A percentile compares a stretch with the other conserved stretches of the same genome.
These are phyloP conservation scores for Heliconius eleuchia DNA, from an alignment of 1,140 invertebrate species.

Conservation along the genomic window DNA sequence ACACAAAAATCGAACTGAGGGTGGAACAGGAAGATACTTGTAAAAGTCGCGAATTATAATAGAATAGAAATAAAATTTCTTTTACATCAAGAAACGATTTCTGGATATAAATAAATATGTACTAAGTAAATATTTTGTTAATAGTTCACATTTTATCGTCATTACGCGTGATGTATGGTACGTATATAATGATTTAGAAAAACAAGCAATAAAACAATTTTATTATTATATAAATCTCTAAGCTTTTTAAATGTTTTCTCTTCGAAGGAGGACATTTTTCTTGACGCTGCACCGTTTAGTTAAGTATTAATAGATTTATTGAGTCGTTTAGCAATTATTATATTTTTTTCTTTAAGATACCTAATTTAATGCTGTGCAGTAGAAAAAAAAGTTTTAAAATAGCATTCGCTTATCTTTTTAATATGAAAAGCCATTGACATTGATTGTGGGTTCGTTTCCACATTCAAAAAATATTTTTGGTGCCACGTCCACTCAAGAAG, in stretches of 20 bases:
- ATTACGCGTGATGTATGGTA: constrained; percentile 27
- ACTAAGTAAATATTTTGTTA: constrained; percentile 23
- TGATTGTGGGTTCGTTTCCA: no score
- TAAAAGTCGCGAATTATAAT: background rate
- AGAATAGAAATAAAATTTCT: background rate
- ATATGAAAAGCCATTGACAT: no score
- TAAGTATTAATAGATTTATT: constrained; percentile 35
- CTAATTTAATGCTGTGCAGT: background rate
- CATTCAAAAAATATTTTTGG: no score
- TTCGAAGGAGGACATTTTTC: constrained; percentile 30
- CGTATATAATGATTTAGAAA: constrained; percentile 28
- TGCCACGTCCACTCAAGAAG: no score
- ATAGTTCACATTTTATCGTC: constrained; percentile 26
- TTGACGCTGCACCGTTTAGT: constrained; percentile 29
- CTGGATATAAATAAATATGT: background rate
- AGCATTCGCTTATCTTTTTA: no score
- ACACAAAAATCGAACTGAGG: no score
- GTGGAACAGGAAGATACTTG: no score
- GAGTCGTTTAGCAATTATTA: constrained; percentile 8
- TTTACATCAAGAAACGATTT: background rate
- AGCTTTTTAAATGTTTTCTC: constrained; percentile 38
- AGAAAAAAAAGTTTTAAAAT: no score
- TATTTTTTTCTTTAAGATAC: background rate
- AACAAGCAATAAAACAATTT: constrained; percentile 40
- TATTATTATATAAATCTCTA: constrained; percentile 42